phyloP scores from a whole-genome alignment of 2,113 vertebrate genomes.

The Colinus virginianus region DNA sequence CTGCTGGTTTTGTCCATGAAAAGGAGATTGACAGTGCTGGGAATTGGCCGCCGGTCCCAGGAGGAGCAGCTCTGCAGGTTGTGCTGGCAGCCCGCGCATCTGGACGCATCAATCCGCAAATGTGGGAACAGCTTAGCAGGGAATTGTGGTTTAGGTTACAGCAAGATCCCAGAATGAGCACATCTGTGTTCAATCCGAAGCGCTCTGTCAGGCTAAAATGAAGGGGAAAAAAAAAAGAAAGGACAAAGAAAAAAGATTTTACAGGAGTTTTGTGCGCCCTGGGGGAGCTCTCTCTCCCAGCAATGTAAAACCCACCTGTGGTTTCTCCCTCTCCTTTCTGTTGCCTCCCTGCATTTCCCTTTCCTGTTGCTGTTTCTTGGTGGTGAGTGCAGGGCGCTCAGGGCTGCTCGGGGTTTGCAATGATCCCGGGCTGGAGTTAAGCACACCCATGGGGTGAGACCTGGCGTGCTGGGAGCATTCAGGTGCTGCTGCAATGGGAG shows the following conservation, averaged over 20 bases:
- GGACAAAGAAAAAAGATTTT: not conserved
- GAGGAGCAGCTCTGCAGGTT: not conserved
- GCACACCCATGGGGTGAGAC: not conserved
- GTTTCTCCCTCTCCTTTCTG: not conserved
- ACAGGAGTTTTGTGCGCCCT: not conserved
- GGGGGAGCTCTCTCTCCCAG: not conserved
- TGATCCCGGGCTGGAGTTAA: not conserved
- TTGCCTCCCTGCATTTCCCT: not conserved
- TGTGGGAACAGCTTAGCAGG: not conserved
- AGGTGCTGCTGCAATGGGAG: rapidly evolving
- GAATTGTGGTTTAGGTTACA: slow-evolving; percentile 62
- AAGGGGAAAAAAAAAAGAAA: not conserved
- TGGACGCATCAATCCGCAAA: not conserved
- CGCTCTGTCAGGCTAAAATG: not conserved
- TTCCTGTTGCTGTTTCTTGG: not conserved
- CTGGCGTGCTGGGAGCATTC: rapidly evolving
- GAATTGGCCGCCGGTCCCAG: not conserved
- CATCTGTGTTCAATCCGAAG: slow-evolving; percentile 3
- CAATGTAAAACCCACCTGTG: not conserved
- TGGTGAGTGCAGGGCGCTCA: rapidly evolving
- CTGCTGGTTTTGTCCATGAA: not conserved
- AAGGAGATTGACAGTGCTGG: slow-evolving; percentile 23
- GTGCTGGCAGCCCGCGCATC: not conserved
- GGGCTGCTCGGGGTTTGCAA: not conserved
- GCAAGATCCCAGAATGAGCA: slow-evolving; percentile 8